Percentiles rank a stretch among this genome's conserved stretches.
Conservation (phyloP, 1,140 invertebrate species). For the Ceratina australensis region DNA sequence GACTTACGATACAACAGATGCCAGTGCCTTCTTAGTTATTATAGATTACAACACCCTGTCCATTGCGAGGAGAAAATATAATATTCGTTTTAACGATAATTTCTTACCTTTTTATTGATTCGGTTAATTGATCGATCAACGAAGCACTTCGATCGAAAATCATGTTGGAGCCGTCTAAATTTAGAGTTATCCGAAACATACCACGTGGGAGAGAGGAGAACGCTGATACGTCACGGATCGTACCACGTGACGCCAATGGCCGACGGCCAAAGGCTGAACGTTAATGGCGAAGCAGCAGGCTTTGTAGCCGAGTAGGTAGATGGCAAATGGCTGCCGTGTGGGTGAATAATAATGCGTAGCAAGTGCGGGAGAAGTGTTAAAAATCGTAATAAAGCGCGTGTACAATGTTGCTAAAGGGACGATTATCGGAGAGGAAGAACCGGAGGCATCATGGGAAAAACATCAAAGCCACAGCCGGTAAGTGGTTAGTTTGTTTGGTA, state of each 20-base stretch:
- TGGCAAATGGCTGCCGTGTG: constrained; percentile 75
- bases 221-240: constrained; percentile 14
- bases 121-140: too few relatives aligned
- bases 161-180: neutral
- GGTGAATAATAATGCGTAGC: constrained; percentile 73
- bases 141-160: too few relatives aligned
- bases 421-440: constrained; percentile 66
- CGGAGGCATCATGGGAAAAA: constrained; percentile 75
- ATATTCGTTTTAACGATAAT: neutral
- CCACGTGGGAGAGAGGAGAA: neutral
- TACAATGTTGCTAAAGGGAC: constrained; percentile 76
- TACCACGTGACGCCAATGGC: constrained; percentile 64
- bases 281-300: constrained; percentile 50
- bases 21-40: neutral
- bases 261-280: constrained; percentile 66
- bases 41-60: neutral
- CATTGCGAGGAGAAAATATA: neutral
- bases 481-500: constrained; percentile 67
- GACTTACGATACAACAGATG: constrained; percentile 20
- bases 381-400: constrained; percentile 61
- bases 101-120: neutral
- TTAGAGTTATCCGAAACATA: neutral
- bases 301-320: constrained; percentile 58
- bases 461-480: constrained; percentile 75
- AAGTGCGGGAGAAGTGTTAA: constrained; percentile 52